These are phyloP conservation scores for Petrolisthes manimaculis DNA, from an alignment of 2,888 invertebrate species.

Conservation along the genomic window DNA sequence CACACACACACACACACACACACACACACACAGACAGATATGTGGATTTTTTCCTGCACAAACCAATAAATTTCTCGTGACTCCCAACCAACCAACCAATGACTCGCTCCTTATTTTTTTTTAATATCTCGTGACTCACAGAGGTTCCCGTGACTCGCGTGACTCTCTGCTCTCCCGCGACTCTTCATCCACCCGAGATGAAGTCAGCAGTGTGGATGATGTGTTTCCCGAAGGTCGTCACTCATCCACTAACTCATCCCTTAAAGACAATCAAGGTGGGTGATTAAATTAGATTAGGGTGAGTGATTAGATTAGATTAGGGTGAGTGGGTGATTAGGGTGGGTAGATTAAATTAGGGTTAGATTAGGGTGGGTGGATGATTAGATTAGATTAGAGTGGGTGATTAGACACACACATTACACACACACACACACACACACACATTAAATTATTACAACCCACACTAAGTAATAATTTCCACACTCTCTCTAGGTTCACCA, in stretches of 20 bases:
- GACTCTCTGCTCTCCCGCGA: constrained; percentile 58
- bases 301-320: too few relatives aligned
- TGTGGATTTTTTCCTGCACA: too few relatives aligned
- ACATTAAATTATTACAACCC: not conserved
- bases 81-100: not conserved
- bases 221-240: constrained; percentile 39
- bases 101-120: too few relatives aligned
- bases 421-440: not conserved
- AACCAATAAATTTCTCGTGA: too few relatives aligned
- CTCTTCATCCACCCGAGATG: constrained; percentile 43
- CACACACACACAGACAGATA: too few relatives aligned
- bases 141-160: constrained; percentile 48
- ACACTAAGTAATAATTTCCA: not conserved
- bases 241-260: not conserved
- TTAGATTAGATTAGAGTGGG: not conserved
- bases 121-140: not conserved
- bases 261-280: not conserved
- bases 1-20: too few relatives aligned
- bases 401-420: not conserved
- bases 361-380: not conserved
- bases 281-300: not conserved
- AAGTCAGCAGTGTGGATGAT: constrained; percentile 55
- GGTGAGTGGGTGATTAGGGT: too few relatives aligned
- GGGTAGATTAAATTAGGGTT: too few relatives aligned
- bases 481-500: not conserved